Evolutionary conservation across 2,797 vertebrate species (phyloP).

Genomic region (Synanceia verrucosa): DNA sequence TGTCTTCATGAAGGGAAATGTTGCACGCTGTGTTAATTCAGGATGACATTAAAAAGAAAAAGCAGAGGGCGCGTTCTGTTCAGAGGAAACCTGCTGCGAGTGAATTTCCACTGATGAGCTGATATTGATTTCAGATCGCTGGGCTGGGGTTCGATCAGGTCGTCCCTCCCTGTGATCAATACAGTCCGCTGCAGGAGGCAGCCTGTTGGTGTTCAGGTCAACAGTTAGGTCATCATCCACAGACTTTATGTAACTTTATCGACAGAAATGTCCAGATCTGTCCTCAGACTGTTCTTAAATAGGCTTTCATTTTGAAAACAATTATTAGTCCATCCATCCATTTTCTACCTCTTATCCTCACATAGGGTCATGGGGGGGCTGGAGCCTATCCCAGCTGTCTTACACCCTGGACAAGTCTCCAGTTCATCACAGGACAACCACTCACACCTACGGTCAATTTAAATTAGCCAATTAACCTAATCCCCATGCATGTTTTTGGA

Average conservation of each 20-base stretch:
- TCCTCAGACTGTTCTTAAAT: background rate
- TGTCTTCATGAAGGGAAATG: background rate
- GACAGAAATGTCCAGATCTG: background rate
- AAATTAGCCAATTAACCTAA: no score
- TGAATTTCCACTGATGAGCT: slow-evolving; percentile 45
- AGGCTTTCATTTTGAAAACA: background rate
- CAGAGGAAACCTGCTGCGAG: background rate
- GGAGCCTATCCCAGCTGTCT: no score
- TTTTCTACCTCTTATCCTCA: no score
- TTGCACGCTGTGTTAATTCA: background rate
- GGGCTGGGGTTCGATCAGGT: slow-evolving; percentile 17
- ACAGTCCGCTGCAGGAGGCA: slow-evolving; percentile 24
- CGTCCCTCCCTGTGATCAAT: slow-evolving; percentile 34
- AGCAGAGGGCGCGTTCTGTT: slow-evolving; percentile 16
- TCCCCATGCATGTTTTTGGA: no score
- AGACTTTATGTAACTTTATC: slow-evolving; percentile 33
- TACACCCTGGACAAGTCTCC: no score
- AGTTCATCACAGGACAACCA: no score
- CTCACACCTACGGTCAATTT: no score
- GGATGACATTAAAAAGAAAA: slow-evolving; percentile 3
- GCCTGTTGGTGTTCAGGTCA: slow-evolving; percentile 28
- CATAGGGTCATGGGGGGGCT: no score
- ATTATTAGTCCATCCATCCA: no score
- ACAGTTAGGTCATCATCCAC: slow-evolving; percentile 4
- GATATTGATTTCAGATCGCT: slow-evolving; percentile 51